These are phyloP conservation scores for Meda fulgida DNA, from an alignment of 2,797 vertebrate species.

Conservation along the genomic window DNA sequence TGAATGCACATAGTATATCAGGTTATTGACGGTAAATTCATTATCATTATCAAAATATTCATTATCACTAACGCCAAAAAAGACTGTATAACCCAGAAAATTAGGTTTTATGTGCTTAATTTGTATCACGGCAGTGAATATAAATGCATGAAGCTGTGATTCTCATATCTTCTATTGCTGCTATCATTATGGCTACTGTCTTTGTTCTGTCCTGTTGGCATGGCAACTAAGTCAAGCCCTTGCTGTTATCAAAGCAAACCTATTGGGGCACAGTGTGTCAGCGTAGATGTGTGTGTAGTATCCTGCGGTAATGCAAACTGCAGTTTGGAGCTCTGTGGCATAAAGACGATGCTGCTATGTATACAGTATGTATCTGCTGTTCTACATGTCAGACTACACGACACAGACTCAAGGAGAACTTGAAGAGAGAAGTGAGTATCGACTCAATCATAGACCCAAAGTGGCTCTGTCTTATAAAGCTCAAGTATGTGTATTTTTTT, in stretches of 20 bases:
- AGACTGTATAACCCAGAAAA: slow-evolving; percentile 10
- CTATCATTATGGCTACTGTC: slow-evolving; percentile 53
- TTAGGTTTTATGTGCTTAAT: slow-evolving; percentile 32
- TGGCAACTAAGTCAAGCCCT: slow-evolving; percentile 66
- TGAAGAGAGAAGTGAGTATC: not conserved
- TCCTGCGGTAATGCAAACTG: slow-evolving; percentile 50
- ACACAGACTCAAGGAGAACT: not conserved
- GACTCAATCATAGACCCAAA: not conserved
- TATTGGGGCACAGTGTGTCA: slow-evolving; percentile 50
- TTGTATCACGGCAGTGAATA: slow-evolving; percentile 17
- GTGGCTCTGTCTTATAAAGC: not conserved
- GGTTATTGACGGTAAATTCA: not conserved
- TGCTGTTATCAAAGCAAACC: slow-evolving; percentile 63
- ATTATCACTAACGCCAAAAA: not conserved
- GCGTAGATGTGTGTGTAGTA: slow-evolving; percentile 43
- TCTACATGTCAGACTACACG: slow-evolving; percentile 22
- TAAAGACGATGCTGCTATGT: slow-evolving; percentile 40
- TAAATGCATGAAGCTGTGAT: slow-evolving; percentile 44
- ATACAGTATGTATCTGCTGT: slow-evolving; percentile 12
- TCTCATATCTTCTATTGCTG: slow-evolving; percentile 54
- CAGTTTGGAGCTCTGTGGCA: slow-evolving; percentile 46
- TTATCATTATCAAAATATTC: not conserved
- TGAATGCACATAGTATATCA: slow-evolving; percentile 1
- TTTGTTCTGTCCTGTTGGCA: slow-evolving; percentile 65
- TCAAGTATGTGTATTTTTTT: not conserved